Evolutionary conservation across 2,888 invertebrate genomes (phyloP), one percentile per base, ranked within the genome.

Genomic region (Lymantria monacha): DNA sequence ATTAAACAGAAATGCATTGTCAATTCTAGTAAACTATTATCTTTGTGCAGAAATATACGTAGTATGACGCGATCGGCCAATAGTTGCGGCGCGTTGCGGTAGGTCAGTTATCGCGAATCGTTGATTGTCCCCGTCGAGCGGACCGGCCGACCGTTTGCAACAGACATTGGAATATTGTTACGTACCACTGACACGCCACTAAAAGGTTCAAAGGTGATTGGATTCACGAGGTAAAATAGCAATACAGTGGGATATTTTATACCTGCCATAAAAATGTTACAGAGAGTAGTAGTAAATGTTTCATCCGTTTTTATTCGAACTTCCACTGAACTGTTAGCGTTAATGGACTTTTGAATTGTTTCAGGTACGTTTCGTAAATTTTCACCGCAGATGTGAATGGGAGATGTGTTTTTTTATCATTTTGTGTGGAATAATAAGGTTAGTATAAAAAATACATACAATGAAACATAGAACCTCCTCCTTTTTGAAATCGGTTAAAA

Each of bases 31-130:
- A 7, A 38, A 38, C 38, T 38, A n/a, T 38, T 12, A 57, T 59
- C 62, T 53, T 53, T 54, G 60, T 57, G 52, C 42, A 43, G 55
- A 55, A n/a, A 55, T 61, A 64, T 69, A 69, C 71, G 72, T 66
- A 60, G 67, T 61, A 74, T 82, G 85, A 81, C 83, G 81, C 77
- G 74, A 69, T 66, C 69, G 72, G 74, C 70, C 70, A 77, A 78
- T 74, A 77, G 74, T 73, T 74, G 76, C 70, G 73, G 71, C 72
- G 69, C 59, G 75, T 80, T 88, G 84, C 59, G 83, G 83, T 80
- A 87, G 89, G 89, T 89, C 89, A 87, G 88, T 81, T 76, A 66
- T 82, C 78, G 86, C 84, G 69, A 82, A 77, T 66, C 69, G 69
- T 72, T 69, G 74, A 74, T 74, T 72, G 77, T 74, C 69, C 57